Evolutionary conservation across 1,140 invertebrate species (phyloP), one percentile per base, ranked within the genome.

Genomic region (Drosophila micromelanica): DNA sequence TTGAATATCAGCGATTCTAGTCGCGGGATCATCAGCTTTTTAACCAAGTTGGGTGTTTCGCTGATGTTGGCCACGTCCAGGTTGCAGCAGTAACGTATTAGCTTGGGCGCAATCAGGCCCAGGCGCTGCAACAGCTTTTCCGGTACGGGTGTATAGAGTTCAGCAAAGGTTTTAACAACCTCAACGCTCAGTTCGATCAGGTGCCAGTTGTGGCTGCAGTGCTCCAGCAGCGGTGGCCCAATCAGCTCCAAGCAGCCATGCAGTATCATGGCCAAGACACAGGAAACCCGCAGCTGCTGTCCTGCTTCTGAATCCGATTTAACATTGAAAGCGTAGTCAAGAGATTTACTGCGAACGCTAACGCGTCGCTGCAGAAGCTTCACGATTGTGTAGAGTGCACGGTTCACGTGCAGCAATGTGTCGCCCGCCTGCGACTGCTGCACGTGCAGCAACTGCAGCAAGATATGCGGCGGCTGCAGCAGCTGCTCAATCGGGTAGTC

Each of bases 401-500:
- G 45, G 35, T 85, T 81, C 0, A 70, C 67, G 0, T 84, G 62
- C 11, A 54, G 13, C 11, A 78, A 12, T 1, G 20, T 49, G 12
- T 45, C 37, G 5, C 59, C 51, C 0, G 32, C 8, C 2, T 35
- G 8, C 12, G 9, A 11, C 1, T 67, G 48, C 35, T 84, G 89
- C 5, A 91, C 45, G 13, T 87, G 42, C n/a, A 91, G 27, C 13
- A 91, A 27, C 3, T 73, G 48, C 0, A 86, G 64, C 9, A 85
- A 89, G n/a, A 87, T 60, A 23, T 78, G 59, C 8, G 91, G 91
- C 0, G 76, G 15, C 54, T 92, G 91, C 2, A 91, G 69, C 27
- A 92, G 55, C 45, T 81, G 90, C 45, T 92, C 91, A 0, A 69
- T 67, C 2, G 91, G 91, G 61, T 92, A 92, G 61, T 92, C 91